Percentiles rank a stretch among this genome's conserved stretches.
Conservation (phyloP, 2,797 vertebrate species). For the Paratrypauchen microcephalus region DNA sequence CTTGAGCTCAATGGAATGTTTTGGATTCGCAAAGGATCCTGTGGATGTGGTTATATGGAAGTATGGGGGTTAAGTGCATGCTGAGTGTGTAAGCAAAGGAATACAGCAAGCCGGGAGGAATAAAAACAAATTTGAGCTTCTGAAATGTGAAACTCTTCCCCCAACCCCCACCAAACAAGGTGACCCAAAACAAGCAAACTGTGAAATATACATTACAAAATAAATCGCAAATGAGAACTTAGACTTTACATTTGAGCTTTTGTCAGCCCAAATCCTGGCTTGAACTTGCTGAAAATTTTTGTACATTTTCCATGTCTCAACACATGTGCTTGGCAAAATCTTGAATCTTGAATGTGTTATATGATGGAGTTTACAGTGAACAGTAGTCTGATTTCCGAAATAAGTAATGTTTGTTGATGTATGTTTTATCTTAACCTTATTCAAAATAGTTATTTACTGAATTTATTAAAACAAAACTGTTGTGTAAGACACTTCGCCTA, state of each 20-base stretch:
- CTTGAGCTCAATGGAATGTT: slow-evolving; percentile 79
- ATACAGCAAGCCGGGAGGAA: slow-evolving; percentile 41
- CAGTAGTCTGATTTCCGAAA: no score
- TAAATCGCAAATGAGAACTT: not conserved
- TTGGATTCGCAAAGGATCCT: slow-evolving; percentile 71
- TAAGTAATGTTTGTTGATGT: no score
- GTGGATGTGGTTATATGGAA: slow-evolving; percentile 45
- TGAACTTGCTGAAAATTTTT: no score
- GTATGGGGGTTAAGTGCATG: slow-evolving; percentile 36
- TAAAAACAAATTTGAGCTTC: slow-evolving; percentile 29
- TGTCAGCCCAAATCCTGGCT: no score
- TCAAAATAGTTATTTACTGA: no score
- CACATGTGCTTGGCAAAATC: no score
- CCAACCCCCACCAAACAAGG: not conserved
- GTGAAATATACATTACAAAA: not conserved
- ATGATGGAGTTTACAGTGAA: no score
- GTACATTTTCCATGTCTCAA: no score
- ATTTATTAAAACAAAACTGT: no score
- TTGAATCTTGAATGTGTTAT: no score
- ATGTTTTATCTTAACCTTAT: no score
- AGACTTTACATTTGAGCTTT: not conserved
- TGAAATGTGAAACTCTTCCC: not conserved
- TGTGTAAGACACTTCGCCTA: no score
- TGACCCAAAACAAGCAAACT: not conserved
- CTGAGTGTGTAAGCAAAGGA: slow-evolving; percentile 20